Percentiles rank a stretch among this genome's conserved stretches.
Conservation (phyloP, 53 echinoderm and acorn worm species). For the Henricia sp. region DNA sequence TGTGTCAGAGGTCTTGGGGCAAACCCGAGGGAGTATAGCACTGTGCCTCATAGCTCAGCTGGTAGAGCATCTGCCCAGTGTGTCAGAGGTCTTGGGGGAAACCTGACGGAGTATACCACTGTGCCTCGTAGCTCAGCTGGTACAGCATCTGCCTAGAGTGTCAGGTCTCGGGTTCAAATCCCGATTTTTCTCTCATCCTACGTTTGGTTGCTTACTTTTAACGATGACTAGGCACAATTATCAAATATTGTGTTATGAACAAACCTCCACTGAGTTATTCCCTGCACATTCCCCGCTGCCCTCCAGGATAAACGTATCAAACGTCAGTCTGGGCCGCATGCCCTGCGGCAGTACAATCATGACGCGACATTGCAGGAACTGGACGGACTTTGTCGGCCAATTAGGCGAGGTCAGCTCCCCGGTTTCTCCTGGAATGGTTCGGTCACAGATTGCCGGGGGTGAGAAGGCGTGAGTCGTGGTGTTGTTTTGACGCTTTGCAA, state of each 20-base stretch:
- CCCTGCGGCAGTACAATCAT: constrained; percentile 23
- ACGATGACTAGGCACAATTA: not conserved
- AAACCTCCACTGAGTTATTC: constrained; percentile 65
- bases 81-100: too few relatives aligned
- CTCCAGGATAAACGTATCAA: constrained; percentile 53
- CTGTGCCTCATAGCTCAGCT: too few relatives aligned
- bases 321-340: constrained; percentile 41
- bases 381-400: constrained; percentile 66
- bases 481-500: not conserved
- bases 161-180: too few relatives aligned
- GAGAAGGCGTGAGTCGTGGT: not conserved
- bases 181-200: too few relatives aligned
- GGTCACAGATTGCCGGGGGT: constrained; percentile 46
- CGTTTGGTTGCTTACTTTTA: too few relatives aligned
- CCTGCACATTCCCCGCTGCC: constrained; percentile 43
- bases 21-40: too few relatives aligned
- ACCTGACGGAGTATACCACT: too few relatives aligned
- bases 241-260: not conserved
- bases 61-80: too few relatives aligned
- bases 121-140: too few relatives aligned
- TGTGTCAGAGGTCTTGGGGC: too few relatives aligned
- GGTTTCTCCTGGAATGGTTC: constrained; percentile 17
- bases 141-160: too few relatives aligned
- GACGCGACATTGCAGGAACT: constrained; percentile 52
- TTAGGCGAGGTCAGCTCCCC: constrained; percentile 70